Percentiles rank a stretch among this genome's conserved stretches.
Conservation (phyloP, 2,888 invertebrate species). For the Seira sanloemensis region DNA sequence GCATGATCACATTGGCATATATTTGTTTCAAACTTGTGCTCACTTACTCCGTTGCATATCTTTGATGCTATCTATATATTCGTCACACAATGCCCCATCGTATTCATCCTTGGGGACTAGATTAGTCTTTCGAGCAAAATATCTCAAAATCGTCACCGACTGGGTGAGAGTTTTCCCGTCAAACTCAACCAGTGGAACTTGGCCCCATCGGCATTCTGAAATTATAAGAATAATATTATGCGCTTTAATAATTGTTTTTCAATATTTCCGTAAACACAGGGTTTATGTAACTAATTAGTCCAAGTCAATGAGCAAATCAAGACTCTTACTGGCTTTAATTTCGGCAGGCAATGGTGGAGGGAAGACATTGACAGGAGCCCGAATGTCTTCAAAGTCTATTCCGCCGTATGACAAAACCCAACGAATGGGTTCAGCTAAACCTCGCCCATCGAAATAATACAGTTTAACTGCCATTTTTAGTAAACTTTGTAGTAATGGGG, state of each 20-base stretch:
- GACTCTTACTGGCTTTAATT: constrained; percentile 45
- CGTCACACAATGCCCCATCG: constrained; percentile 79
- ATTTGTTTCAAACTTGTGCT: too few species aligned
- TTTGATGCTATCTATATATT: constrained; percentile 79
- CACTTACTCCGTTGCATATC: too few species aligned
- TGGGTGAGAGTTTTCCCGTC: constrained; percentile 78
- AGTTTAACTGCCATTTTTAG: constrained; percentile 74
- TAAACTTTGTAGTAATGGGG: neutral
- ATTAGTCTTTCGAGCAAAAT: constrained; percentile 78
- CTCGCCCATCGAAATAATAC: constrained; percentile 76
- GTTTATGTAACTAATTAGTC: too few species aligned
- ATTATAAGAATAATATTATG: neutral
- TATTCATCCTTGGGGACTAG: constrained; percentile 79
- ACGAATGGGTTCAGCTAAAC: constrained; percentile 74
- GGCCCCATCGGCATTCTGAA: constrained; percentile 61
- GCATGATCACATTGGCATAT: too few species aligned
- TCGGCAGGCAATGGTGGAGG: neutral
- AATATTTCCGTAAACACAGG: too few species aligned
- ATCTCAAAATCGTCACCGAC: constrained; percentile 79
- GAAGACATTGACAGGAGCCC: constrained; percentile 46
- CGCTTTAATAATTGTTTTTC: too few species aligned
- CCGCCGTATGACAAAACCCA: constrained; percentile 75
- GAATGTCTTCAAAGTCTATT: constrained; percentile 76
- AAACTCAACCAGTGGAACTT: constrained; percentile 79
- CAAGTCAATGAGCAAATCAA: neutral